These are phyloP conservation scores for Mus musculus DNA, from an alignment of 2,113 vertebrate species.

Conservation along the genomic window DNA sequence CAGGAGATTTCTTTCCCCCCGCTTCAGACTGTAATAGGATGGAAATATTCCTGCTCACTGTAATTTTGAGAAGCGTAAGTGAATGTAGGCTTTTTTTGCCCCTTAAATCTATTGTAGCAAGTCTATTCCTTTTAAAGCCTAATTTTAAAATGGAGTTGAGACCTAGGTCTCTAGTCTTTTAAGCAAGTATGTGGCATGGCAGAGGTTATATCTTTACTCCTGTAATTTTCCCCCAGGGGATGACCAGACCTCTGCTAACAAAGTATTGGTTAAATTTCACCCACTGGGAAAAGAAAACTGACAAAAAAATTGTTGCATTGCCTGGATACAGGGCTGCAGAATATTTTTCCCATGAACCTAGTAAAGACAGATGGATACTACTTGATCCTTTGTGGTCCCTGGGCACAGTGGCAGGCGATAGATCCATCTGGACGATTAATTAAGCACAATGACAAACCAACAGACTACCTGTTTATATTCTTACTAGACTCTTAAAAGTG, in stretches of 20 bases:
- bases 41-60: constrained; percentile 63
- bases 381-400: neutral
- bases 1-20: neutral
- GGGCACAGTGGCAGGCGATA: neutral
- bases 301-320: constrained; percentile 62
- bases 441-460: constrained; percentile 38
- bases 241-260: constrained; percentile 44
- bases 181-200: constrained; percentile 42
- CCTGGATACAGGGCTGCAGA: neutral
- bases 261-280: constrained; percentile 77
- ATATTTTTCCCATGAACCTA: neutral
- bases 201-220: constrained; percentile 46
- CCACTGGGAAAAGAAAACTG: constrained; percentile 70
- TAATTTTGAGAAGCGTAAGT: constrained; percentile 71
- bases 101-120: constrained; percentile 76
- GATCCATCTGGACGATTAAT: constrained; percentile 47
- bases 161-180: constrained; percentile 58
- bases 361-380: neutral
- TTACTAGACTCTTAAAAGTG: neutral
- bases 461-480: neutral
- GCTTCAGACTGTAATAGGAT: constrained; percentile 56
- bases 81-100: constrained; percentile 71
- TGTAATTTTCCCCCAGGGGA: constrained; percentile 77
- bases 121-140: constrained; percentile 75
- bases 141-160: constrained; percentile 67